Conservation (phyloP, 2,797 vertebrate genomes). For the Graptemys geographica region DNA sequence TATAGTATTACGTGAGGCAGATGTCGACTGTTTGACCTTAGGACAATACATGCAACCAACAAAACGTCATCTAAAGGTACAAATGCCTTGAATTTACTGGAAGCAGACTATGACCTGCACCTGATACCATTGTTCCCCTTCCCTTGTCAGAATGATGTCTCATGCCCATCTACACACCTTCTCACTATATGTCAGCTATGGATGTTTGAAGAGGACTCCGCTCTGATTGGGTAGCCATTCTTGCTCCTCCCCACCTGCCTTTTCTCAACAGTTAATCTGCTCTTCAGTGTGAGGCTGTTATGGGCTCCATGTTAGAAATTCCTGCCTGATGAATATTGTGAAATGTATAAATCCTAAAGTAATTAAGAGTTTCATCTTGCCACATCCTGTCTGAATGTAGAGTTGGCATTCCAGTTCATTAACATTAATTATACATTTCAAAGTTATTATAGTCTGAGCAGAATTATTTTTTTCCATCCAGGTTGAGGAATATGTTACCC, state of each 20-base stretch:
- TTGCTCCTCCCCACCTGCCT: background rate
- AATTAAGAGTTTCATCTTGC: background rate
- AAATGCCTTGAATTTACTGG: background rate
- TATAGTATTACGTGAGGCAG: slow-evolving; percentile 89
- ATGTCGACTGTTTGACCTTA: slow-evolving; percentile 94
- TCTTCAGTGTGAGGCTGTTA: background rate
- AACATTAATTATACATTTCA: background rate
- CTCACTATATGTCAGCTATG: background rate
- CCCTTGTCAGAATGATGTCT: background rate
- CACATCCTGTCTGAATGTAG: background rate
- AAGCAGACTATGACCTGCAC: background rate
- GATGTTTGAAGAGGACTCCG: background rate
- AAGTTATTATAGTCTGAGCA: background rate
- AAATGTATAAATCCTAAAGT: background rate
- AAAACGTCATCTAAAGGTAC: slow-evolving; percentile 96
- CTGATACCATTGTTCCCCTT: background rate
- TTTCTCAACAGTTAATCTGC: background rate
- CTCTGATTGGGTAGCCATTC: background rate
- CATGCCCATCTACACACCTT: background rate
- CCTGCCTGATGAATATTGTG: background rate
- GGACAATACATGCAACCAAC: slow-evolving; percentile 99
- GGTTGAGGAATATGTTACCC: slow-evolving; percentile 97
- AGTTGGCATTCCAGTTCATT: background rate
- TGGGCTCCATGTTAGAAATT: fast-evolving
- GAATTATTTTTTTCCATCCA: slow-evolving; percentile 70